A percentile compares a stretch with the other conserved stretches of the same genome.
These are phyloP conservation scores for Bombus consobrinus DNA, from an alignment of 1,140 invertebrate species.

Conservation along the genomic window DNA sequence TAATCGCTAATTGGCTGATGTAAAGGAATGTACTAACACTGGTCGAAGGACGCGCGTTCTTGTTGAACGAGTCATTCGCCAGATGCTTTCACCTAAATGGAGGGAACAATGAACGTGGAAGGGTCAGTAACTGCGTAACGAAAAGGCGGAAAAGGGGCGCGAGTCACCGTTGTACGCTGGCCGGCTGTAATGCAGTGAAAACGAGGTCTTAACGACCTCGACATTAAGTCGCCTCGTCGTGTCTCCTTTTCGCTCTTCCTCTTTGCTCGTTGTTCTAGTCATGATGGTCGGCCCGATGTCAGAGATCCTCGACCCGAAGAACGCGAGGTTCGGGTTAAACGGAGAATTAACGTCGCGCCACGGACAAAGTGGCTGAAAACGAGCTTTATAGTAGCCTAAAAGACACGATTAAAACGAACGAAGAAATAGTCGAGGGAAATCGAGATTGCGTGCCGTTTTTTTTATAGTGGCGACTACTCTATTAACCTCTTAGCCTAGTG, in stretches of 20 bases:
- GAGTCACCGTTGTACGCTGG: neutral
- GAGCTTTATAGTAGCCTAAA: neutral
- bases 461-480: neutral
- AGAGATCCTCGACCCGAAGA: slow-evolving; percentile 45
- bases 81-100: slow-evolving; percentile 20
- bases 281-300: slow-evolving; percentile 31
- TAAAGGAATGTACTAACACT: no score
- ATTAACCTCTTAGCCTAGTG: neutral
- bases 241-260: neutral
- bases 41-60: neutral
- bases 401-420: slow-evolving; percentile 20
- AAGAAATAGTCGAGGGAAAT: slow-evolving; percentile 30
- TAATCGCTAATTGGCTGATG: neutral
- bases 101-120: neutral
- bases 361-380: slow-evolving; percentile 44
- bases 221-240: slow-evolving; percentile 28
- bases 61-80: neutral
- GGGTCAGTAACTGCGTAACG: slow-evolving; percentile 20
- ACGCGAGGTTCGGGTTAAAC: slow-evolving; percentile 30
- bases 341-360: slow-evolving; percentile 27
- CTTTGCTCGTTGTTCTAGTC: slow-evolving; percentile 20
- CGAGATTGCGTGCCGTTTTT: slow-evolving; percentile 6
- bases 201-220: slow-evolving; percentile 52
- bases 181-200: slow-evolving; percentile 40
- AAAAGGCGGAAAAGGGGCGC: neutral